Conservation (phyloP, 2,797 vertebrate species). For the Cossypha caffra region DNA sequence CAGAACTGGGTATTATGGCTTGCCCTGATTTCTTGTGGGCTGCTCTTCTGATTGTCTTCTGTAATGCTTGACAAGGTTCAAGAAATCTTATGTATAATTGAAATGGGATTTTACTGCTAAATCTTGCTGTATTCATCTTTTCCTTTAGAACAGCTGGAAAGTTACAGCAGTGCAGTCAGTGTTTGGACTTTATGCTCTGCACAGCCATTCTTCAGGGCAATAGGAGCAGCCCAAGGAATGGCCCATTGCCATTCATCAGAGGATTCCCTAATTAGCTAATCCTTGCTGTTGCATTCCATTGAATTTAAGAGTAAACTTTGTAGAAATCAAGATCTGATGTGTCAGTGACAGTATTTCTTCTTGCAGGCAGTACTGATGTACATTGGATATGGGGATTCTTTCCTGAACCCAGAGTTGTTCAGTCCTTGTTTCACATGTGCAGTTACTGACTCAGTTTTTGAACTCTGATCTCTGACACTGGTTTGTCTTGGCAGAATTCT, state of each 20-base stretch:
- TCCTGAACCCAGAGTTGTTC: background rate
- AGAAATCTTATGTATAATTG: background rate
- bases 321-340: background rate
- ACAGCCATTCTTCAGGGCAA: background rate
- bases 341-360: background rate
- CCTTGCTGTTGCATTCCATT: background rate
- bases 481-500: background rate
- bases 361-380: background rate
- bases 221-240: background rate
- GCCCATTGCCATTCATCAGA: background rate
- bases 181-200: background rate
- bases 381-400: rapidly evolving
- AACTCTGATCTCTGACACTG: background rate
- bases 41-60: background rate
- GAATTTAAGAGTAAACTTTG: background rate
- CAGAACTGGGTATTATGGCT: background rate
- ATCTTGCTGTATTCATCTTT: background rate
- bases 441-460: background rate
- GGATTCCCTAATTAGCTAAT: background rate
- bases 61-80: background rate
- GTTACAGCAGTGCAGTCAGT: background rate
- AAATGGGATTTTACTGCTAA: background rate
- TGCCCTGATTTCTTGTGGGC: background rate
- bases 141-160: background rate
- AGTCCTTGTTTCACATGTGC: background rate